Base-by-base conservation (phyloP, 2,113 vertebrate genomes). In the Scartelaos histophorus region DNA sequence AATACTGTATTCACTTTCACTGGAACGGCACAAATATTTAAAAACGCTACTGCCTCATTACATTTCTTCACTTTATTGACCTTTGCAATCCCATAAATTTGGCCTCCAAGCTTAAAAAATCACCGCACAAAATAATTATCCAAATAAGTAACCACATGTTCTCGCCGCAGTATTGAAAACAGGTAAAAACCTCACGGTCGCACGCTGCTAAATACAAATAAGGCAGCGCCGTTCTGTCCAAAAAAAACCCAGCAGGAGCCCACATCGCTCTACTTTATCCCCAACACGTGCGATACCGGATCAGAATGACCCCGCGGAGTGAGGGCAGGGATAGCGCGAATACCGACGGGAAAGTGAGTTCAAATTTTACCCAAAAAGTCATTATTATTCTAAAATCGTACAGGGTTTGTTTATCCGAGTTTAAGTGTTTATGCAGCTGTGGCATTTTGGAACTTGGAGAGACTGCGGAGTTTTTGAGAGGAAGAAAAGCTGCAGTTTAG, bases 161-260 rank as follows among this genome's bases (percentile, higher is more conserved):
- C 21, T 43, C 61, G 43, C 17, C 0, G 25, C 17, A 17, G 60
- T 3, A 38, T 21, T 64, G 10, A 43, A 64, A 64, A 16, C 13
- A 34, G 17, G 58, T 61, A 16, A 9, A 61, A 34, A 61, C 17
- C 34, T 34, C 25, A 15, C 12, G 15, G 13, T 17, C 12, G 29
- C 61, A 19, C 19, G 16, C 61, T 19, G 34, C 34, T 43, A 21
- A 64, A 34, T 64, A 43, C 61, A 64, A 64, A 64, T n/a, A 64
- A 38, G 7, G 61, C 29, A 11, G 34, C 17, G 3, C 17, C 17
- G 0, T 35, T 21, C 61, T 64, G 61, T 12, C 61, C 61, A 64
- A n/a, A 64, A n/a, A 64, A 64, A n/a, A 4, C 19, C 17, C 61
- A 64, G 61, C 34, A 13, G 38, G 61, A 64, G 29, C 34, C 17